A percentile compares a stretch with the other conserved stretches of the same genome.
phyloP scores from a whole-genome alignment of 2,797 vertebrate genomes.

The Thaleichthys pacificus region DNA sequence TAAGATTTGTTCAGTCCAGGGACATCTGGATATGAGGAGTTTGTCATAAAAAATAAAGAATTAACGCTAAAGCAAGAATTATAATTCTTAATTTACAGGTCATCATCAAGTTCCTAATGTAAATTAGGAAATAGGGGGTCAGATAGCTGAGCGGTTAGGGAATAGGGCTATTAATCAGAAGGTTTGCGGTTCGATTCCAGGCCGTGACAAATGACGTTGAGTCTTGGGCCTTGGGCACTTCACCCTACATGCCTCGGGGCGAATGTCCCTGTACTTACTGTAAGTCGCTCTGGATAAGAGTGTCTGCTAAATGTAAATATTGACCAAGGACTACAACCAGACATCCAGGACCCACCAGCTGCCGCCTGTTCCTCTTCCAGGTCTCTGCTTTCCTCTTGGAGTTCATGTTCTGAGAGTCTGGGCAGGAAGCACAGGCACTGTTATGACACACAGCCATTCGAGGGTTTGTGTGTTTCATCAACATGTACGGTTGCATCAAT shows the following conservation, averaged over 20 bases:
- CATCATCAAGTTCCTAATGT: slow-evolving; percentile 3
- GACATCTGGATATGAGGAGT: no score
- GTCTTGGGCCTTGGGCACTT: no score
- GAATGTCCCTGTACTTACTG: no score
- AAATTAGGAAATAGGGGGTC: no score
- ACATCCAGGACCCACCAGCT: slow-evolving; percentile 73
- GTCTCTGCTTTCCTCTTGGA: slow-evolving; percentile 91
- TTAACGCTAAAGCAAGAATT: neutral
- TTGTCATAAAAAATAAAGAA: neutral
- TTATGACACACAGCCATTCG: neutral
- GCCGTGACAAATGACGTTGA: no score
- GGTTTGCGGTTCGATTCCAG: no score
- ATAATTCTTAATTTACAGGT: neutral
- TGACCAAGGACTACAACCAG: neutral
- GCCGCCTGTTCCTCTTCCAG: slow-evolving; percentile 86
- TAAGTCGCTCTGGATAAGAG: no score
- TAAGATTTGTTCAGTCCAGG: no score
- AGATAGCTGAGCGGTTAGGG: no score
- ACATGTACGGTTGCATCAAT: no score
- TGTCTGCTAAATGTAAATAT: neutral
- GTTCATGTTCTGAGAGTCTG: slow-evolving; percentile 91
- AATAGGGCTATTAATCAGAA: no score
- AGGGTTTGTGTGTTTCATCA: neutral
- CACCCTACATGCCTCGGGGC: no score
- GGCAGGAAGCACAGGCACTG: slow-evolving; percentile 18